phyloP scores from a whole-genome alignment of 1,140 invertebrate species.

The Megalopta genalis region DNA sequence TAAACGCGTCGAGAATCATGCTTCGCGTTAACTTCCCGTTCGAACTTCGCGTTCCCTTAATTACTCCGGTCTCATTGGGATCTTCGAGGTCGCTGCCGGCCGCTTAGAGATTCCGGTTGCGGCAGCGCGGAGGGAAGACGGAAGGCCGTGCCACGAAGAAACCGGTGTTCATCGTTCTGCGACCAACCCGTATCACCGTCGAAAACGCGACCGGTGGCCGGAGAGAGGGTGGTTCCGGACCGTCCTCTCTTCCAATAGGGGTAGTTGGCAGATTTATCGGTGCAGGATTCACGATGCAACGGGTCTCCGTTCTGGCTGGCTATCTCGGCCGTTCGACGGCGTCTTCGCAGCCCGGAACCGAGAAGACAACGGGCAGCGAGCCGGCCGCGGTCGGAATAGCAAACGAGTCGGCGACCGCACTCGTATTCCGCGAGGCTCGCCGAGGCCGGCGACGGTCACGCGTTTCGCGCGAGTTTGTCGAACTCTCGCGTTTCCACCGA shows the following conservation, averaged over 20 bases:
- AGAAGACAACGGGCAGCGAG: conserved; percentile 63
- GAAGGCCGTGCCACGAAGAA: no score
- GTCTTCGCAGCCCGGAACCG: conserved; percentile 56
- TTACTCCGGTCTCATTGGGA: no score
- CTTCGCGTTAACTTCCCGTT: no score
- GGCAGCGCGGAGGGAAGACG: no score
- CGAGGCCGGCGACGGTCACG: conserved; percentile 8
- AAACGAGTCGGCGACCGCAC: conserved; percentile 46
- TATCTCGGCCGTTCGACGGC: conserved; percentile 35
- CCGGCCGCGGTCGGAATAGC: conserved; percentile 45
- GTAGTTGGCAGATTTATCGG: conserved; percentile 61
- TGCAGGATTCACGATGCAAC: conserved; percentile 40
- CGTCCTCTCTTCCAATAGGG: conserved; percentile 51
- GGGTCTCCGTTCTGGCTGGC: conserved; percentile 32
- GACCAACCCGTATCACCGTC: background rate
- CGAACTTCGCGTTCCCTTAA: no score
- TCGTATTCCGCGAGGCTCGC: background rate
- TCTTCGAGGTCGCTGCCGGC: no score
- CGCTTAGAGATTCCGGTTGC: no score
- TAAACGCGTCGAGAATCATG: no score
- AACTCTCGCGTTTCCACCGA: conserved; percentile 18
- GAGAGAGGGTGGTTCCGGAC: conserved; percentile 30
- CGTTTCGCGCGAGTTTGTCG: conserved; percentile 33
- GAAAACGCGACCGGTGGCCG: background rate
- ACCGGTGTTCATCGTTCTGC: background rate